Evolutionary conservation across 1,140 invertebrate species (phyloP).

Genomic region (Acromyrmex charruanus): DNA sequence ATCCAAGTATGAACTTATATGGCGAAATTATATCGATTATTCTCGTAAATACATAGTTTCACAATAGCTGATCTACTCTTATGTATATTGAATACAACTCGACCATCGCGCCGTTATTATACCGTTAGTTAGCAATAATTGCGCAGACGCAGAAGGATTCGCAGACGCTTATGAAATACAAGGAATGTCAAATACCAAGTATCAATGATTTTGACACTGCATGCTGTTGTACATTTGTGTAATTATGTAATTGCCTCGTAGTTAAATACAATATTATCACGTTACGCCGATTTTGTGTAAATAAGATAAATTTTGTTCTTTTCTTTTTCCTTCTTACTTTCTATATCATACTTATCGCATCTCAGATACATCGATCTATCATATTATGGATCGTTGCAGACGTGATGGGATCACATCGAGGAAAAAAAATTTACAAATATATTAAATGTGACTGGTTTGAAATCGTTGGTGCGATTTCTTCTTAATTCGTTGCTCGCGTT

Average conservation of each 20-base stretch:
- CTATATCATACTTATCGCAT: not conserved
- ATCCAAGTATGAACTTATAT: not conserved
- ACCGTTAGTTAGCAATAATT: slow-evolving; percentile 52
- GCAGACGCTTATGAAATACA: not conserved
- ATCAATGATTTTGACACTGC: slow-evolving; percentile 57
- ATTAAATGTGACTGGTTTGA: no score
- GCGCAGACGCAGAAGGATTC: not conserved
- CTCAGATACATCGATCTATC: no score
- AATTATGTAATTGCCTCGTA: slow-evolving; percentile 74
- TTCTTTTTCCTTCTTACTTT: not conserved
- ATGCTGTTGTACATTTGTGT: slow-evolving; percentile 76
- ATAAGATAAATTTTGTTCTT: not conserved
- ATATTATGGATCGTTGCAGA: no score
- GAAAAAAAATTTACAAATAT: no score
- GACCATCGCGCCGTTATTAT: slow-evolving; percentile 12
- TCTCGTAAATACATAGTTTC: not conserved
- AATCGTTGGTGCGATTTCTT: no score
- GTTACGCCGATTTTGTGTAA: slow-evolving; percentile 57
- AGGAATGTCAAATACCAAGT: slow-evolving; percentile 1
- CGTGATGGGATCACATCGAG: no score
- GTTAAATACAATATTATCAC: slow-evolving; percentile 77
- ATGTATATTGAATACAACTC: slow-evolving; percentile 42
- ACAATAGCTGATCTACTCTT: slow-evolving; percentile 17
- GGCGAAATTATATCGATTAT: not conserved
- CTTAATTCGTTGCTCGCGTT: no score